Evolutionary conservation across 2,888 invertebrate genomes (phyloP), one percentile per base, ranked within the genome.

Genomic region (Ischnura elegans): DNA sequence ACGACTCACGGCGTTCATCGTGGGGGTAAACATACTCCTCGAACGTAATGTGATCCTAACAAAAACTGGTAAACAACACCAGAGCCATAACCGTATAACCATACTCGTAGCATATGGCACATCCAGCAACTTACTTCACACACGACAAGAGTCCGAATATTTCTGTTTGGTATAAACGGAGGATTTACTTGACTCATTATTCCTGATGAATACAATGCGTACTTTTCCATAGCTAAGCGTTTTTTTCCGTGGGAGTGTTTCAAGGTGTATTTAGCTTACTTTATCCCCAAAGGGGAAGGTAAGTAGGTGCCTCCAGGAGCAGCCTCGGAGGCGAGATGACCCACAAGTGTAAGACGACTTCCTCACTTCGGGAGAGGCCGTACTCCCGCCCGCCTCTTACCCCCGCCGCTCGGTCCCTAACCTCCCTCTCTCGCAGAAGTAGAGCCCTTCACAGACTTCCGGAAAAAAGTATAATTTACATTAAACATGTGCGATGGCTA

Each of bases 381-480:
- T 90, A 90, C 90, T 90, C 90, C 90, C 61, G 21, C 61, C 51
- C 87, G 36, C 47, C 42, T 66, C 55, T 45, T 16, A 61, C 25
- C 43, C 45, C 10, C 86, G n/a, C 86, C 46, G 46, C n/a, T 86
- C 43, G 45, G 43, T 61, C 61, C 90, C 87, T 87, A 51, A 85
- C 85, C 43, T 87, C 90, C 90, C 90, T 90, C 90, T 61, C 86
- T 46, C 46, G 5, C 86, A 43, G 25, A 86, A 86, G n/a, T 45
- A 46, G n/a, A 45, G 90, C 90, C 61, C 66, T 90, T 90, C 90
- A 61, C 90, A 90, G 90, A 90, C 90, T 90, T 90, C 90, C 90
- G 90, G 90, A 90, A 90, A 90, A 90, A 90, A 90, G 90, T 43
- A 90, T 90, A 90, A 90, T 90, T 90, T 90, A 90, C 90, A 90